phyloP scores from a whole-genome alignment of 2,888 invertebrate genomes.

The Leptodirus hochenwartii region DNA sequence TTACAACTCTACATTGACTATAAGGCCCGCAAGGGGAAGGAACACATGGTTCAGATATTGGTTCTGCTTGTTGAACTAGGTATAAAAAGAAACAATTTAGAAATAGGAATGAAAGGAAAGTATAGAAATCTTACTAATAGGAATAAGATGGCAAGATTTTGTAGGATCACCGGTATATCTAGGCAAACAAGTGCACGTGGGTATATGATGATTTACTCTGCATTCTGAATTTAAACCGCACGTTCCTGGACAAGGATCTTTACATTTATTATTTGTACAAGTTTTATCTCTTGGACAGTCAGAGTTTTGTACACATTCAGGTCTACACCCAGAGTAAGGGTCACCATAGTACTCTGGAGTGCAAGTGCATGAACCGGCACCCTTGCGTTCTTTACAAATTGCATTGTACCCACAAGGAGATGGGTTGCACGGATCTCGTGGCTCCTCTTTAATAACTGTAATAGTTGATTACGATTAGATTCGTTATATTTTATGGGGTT shows the following conservation, averaged over 20 bases:
- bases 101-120: constrained; percentile 8
- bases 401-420: constrained; percentile 80
- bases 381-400: constrained; percentile 61
- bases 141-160: constrained; percentile 45
- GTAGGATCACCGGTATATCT: constrained; percentile 68
- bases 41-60: constrained; percentile 42
- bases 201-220: constrained; percentile 64
- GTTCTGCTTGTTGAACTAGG: constrained; percentile 17
- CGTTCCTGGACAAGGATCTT: constrained; percentile 64
- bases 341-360: constrained; percentile 69
- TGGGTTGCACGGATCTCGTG: constrained; percentile 53
- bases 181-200: constrained; percentile 53
- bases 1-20: constrained; percentile 56
- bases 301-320: constrained; percentile 75
- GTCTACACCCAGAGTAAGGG: constrained; percentile 70
- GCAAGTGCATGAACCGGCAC: constrained; percentile 68
- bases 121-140: too few relatives aligned
- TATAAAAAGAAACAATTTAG: constrained; percentile 10
- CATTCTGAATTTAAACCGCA: constrained; percentile 75
- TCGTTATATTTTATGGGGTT: constrained; percentile 2
- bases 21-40: constrained; percentile 76
- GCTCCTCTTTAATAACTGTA: constrained; percentile 25
- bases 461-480: constrained; percentile 5
- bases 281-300: constrained; percentile 62
- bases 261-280: constrained; percentile 69